Evolutionary conservation across 2,797 vertebrate genomes (phyloP).

Genomic region (Corythornis leucogaster): DNA sequence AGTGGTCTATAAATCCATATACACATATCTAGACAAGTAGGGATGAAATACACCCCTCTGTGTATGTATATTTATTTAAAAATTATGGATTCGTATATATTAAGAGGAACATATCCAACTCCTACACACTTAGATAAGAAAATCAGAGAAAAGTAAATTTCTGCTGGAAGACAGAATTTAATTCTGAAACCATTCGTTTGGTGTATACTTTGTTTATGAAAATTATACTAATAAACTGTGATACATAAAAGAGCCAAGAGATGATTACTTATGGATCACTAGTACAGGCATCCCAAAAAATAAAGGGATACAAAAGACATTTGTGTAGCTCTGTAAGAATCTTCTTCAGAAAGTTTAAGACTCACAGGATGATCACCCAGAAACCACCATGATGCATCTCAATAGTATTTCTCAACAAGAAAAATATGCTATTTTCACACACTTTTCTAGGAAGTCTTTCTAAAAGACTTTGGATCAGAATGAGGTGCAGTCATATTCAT

Average conservation of each 20-base stretch:
- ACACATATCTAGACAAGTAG: not conserved
- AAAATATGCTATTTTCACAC: not conserved
- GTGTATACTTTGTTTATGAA: not conserved
- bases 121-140: not conserved
- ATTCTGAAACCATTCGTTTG: not conserved
- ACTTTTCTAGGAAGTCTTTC: not conserved
- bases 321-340: not conserved
- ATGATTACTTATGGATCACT: accelerated
- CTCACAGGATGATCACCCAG: not conserved
- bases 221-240: not conserved
- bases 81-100: accelerated
- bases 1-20: not conserved
- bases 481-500: not conserved
- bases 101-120: not conserved
- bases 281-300: not conserved
- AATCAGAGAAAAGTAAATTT: not conserved
- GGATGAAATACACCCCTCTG: not conserved
- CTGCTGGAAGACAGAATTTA: not conserved
- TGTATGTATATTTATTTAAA: not conserved
- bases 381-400: not conserved
- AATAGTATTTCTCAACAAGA: not conserved
- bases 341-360: not conserved
- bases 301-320: not conserved
- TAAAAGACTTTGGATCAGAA: not conserved
- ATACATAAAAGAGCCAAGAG: not conserved